These are phyloP conservation scores for Coelopa pilipes DNA, from an alignment of 2,888 invertebrate species.

Conservation along the genomic window DNA sequence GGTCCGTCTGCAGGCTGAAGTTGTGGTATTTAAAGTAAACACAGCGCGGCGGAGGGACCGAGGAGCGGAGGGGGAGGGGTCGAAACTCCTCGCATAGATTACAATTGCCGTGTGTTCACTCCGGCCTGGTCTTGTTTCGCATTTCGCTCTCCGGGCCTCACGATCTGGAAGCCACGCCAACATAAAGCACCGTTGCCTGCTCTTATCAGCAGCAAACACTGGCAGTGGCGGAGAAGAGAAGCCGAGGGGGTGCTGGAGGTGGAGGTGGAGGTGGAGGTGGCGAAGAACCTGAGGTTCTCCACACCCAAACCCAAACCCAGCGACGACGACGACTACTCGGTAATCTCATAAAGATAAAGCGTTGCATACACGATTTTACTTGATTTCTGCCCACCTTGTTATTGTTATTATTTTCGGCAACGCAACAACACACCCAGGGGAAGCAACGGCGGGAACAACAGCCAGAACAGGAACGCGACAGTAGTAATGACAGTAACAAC, in stretches of 20 bases:
- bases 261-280: neutral
- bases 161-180: neutral
- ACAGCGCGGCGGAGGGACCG: neutral
- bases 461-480: too few species aligned
- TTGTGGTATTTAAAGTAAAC: slow-evolving; percentile 10
- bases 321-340: neutral
- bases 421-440: too few species aligned
- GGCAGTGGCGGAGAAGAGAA: neutral
- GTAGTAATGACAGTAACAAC: too few species aligned
- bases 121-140: neutral
- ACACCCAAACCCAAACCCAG: too few species aligned
- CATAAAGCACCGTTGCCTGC: neutral
- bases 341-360: slow-evolving; percentile 6
- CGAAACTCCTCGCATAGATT: neutral
- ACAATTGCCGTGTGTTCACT: neutral
- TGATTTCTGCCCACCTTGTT: neutral
- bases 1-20: slow-evolving; percentile 5
- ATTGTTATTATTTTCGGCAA: neutral
- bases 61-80: neutral
- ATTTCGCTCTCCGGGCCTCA: too few species aligned
- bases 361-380: neutral
- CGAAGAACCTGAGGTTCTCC: neutral
- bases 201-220: neutral
- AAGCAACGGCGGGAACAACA: too few species aligned
- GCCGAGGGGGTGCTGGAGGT: too few species aligned